Conservation (phyloP, 1,140 invertebrate genomes). For the Drosophila pallidifrons region DNA sequence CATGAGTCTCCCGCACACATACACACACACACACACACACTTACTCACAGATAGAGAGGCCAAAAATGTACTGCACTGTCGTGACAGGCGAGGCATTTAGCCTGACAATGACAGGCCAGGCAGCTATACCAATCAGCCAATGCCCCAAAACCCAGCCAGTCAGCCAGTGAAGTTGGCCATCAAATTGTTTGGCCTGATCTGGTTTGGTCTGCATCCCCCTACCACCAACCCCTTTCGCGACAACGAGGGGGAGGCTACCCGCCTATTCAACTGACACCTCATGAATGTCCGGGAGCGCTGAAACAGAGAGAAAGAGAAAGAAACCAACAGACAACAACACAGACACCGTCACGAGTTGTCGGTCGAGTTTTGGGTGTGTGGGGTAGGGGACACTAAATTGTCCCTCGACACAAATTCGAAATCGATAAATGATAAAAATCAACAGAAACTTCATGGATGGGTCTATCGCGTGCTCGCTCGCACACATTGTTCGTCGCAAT, state of each 20-base stretch:
- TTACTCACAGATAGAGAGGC: constrained; percentile 39
- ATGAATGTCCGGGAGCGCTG: constrained; percentile 62
- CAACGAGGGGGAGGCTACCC: neutral
- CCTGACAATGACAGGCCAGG: constrained; percentile 69
- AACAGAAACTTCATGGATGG: constrained; percentile 81
- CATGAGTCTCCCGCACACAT: constrained; percentile 29
- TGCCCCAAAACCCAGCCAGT: constrained; percentile 48
- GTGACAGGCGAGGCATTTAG: constrained; percentile 63
- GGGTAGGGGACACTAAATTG: constrained; percentile 71
- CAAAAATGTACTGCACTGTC: constrained; percentile 72
- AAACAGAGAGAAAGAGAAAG: constrained; percentile 23
- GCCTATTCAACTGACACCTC: constrained; percentile 70
- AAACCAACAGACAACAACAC: neutral
- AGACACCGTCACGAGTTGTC: constrained; percentile 10
- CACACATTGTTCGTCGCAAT: constrained; percentile 35
- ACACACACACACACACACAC: too few relatives aligned
- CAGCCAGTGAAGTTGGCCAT: constrained; percentile 64
- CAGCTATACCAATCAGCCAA: constrained; percentile 40
- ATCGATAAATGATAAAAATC: constrained; percentile 85
- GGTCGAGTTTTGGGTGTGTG: constrained; percentile 1
- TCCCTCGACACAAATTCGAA: constrained; percentile 84
- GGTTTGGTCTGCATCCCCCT: constrained; percentile 14
- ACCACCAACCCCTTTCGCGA: neutral
- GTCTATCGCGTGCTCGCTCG: constrained; percentile 36
- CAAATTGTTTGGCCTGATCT: constrained; percentile 53